Evolutionary conservation across 2,888 invertebrate genomes (phyloP), one percentile per base, ranked within the genome.

Genomic region (Eumerus sabulonum): DNA sequence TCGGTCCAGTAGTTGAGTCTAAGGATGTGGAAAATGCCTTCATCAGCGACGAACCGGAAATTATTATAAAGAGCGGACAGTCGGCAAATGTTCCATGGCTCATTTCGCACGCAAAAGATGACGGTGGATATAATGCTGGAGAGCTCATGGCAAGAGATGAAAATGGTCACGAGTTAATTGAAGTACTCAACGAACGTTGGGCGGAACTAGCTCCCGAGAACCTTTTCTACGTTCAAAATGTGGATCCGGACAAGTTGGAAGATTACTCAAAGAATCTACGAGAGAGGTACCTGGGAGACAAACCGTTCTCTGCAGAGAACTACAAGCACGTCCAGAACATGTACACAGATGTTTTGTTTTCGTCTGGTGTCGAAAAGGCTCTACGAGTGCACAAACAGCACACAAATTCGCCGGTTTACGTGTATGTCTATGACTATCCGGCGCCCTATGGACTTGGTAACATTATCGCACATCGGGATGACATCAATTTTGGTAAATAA

Each of bases 81-180:
- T 91, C 92, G 83, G 90, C 91, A n/a, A 91, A 93, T 76, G 83
- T 93, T 9, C 95, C 95, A 0, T 93, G 94, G 90, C 90, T 95
- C 62, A 90, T 92, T 1, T 92, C 93, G 1, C 91, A 93, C 54
- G 92, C 93, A 0, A 91, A 92, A 17, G 92, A 94, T 57, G 95
- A 95, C 87, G 95, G 95, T 64, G 89, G 94, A 16, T 94, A 93
- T 84, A 94, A 94, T 27, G 93, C 92, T 44, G 76, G 84, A 84
- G 89, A 88, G 51, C 86, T 90, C 13, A 82, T 90, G 57, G 82
- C 85, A 42, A 89, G 90, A 7, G 64, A 74, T 38, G 19, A 27
- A 0, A 81, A 81, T 0, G 83, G 83, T 7, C 87, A 90, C 0
- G 87, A 88, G 1, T 83, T 90, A 9, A 86, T 93, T 1, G 91